Conservation (phyloP, 2,113 vertebrate genomes). For the Eudyptes chrysolophus region DNA sequence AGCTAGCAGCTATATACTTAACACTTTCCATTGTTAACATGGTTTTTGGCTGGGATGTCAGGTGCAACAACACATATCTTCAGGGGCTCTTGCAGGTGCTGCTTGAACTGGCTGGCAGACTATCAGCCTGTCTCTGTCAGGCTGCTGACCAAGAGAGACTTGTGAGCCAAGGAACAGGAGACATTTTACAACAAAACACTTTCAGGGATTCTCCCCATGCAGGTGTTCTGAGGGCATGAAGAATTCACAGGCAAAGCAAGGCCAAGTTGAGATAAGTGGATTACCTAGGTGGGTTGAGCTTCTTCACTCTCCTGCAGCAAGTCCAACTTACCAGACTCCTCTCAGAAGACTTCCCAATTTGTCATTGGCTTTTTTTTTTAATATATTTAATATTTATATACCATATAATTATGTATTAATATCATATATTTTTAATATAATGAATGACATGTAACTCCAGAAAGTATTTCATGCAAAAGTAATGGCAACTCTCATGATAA, state of each 20-base stretch:
- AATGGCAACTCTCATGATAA: not conserved
- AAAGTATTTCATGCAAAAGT: not conserved
- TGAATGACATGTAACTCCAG: not conserved
- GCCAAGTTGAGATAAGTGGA: not conserved
- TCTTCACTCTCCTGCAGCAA: not conserved
- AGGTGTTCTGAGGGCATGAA: not conserved
- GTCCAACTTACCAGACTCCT: not conserved
- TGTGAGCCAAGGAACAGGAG: not conserved
- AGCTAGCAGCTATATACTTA: not conserved
- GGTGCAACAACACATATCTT: accelerated
- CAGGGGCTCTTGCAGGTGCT: not conserved
- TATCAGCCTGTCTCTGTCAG: no score
- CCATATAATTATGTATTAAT: not conserved
- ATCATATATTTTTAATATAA: not conserved
- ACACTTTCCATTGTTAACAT: not conserved
- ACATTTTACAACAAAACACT: not conserved
- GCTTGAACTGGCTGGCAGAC: not conserved
- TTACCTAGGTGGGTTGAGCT: not conserved
- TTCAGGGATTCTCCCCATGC: not conserved
- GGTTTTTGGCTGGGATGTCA: not conserved
- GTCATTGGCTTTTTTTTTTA: not conserved
- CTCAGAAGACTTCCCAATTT: not conserved
- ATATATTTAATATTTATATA: not conserved
- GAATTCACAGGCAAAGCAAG: not conserved
- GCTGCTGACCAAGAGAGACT: not conserved